Evolutionary conservation across 2,888 invertebrate species (phyloP).

Genomic region (Xestia sexstrigata): DNA sequence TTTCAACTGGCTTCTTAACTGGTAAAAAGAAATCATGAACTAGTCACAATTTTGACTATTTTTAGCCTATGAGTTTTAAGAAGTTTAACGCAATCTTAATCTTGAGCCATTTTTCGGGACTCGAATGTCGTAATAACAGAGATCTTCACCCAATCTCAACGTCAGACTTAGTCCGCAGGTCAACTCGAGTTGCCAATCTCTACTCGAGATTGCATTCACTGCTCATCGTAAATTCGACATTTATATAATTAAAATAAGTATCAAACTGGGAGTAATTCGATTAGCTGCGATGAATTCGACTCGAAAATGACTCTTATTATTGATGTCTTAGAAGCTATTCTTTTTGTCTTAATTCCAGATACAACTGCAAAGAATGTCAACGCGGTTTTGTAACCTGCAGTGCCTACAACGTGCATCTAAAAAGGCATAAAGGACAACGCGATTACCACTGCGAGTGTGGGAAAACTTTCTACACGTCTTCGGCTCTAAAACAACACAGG

Average conservation of each 20-base stretch:
- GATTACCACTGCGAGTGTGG: constrained; percentile 88
- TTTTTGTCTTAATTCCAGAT: constrained; percentile 70
- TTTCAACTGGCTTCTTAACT: not conserved
- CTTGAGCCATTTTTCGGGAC: too few species aligned
- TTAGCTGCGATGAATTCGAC: not conserved
- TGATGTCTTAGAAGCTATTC: not conserved
- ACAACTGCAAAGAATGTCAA: constrained; percentile 84
- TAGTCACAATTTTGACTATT: not conserved
- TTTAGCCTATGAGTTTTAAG: too few species aligned
- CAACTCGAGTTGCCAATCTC: too few species aligned
- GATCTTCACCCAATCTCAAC: not conserved
- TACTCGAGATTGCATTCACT: not conserved
- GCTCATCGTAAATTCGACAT: not conserved
- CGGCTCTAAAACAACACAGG: constrained; percentile 85
- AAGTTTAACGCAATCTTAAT: too few species aligned
- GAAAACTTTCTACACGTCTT: constrained; percentile 87
- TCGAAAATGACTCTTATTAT: not conserved
- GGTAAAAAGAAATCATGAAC: not conserved
- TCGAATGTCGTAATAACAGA: too few species aligned
- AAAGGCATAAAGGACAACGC: constrained; percentile 85
- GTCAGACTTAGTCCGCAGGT: not conserved
- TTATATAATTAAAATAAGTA: not conserved
- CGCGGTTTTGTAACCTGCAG: constrained; percentile 87
- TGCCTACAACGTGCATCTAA: constrained; percentile 84
- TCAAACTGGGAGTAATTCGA: too few species aligned